phyloP scores from a whole-genome alignment of 2,113 vertebrate genomes.

The Mionectes macconnelli region DNA sequence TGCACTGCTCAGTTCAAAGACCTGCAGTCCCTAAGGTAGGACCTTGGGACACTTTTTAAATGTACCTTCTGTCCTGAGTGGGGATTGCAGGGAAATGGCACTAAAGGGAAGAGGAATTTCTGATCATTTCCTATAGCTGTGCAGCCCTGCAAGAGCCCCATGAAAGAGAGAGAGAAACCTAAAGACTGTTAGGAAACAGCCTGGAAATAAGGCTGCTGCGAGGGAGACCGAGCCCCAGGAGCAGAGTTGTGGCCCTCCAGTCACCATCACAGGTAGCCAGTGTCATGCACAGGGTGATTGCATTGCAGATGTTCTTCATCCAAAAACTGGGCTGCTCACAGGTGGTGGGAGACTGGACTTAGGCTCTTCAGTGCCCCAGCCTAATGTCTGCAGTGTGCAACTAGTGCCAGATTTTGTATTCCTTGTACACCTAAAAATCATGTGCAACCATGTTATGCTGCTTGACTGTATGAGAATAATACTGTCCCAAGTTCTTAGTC shows the following conservation, averaged over 20 bases:
- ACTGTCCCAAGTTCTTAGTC: neutral
- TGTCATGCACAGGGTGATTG: neutral
- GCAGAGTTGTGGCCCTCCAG: neutral
- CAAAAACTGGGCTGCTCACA: neutral
- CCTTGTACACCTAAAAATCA: neutral
- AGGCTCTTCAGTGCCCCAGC: neutral
- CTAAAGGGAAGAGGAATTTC: neutral
- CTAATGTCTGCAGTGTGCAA: neutral
- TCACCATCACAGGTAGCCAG: neutral
- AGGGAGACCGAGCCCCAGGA: neutral
- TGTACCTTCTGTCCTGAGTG: neutral
- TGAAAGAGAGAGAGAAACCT: neutral
- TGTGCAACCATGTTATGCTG: neutral
- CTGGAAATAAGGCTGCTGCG: neutral
- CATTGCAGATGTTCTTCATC: neutral
- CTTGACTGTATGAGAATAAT: neutral
- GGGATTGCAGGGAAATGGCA: neutral
- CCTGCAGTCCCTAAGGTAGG: neutral
- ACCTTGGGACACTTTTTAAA: neutral
- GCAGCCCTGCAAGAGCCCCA: neutral
- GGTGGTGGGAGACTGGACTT: neutral
- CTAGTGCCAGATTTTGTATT: neutral
- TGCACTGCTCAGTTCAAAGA: neutral
- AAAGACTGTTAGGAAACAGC: neutral
- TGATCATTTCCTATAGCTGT: neutral